Evolutionary conservation across 2,113 vertebrate genomes (phyloP), one percentile per base, ranked within the genome.

Genomic region (Fulica atra): DNA sequence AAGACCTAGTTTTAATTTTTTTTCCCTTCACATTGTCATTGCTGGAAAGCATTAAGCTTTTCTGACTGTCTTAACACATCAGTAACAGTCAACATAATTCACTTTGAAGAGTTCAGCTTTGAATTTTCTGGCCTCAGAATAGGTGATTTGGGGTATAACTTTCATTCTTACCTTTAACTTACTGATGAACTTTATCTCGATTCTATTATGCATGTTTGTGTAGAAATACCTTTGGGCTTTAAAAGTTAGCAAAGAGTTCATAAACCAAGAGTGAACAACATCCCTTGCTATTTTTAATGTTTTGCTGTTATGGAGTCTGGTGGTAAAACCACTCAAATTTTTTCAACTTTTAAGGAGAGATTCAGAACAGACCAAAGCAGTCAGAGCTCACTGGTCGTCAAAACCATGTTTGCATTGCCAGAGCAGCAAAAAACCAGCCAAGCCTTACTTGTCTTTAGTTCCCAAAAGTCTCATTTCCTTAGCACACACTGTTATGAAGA

Each of bases 321-420:
- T 91, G 72, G 64, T n/a, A 94, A 95, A 95, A 91, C 64, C 46
- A 91, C 79, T 92, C 56, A 86, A 66, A 93, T 92, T 91, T 96
- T 97, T 97, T 97, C 86, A 93, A 13, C 95, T 96, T 96, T 96
- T 97, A 97, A 93, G 96, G 95, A 79, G 81, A 87, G 26, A 91
- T 84, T 95, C 57, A 91, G 73, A 95, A 56, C 35, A 89, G 73
- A 79, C 72, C 48, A 81, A 76, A 87, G 53, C 77, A 86, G 59
- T 36, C 54, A 83, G 44, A 81, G n/a, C 29, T 40, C 50, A 59
- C 36, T 88, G 87, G 72, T 77, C 73, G 71, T 81, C 42, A 93
- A 93, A 86, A n/a, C 33, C 46, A 21, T 26, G 31, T n/a, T 70
- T 78, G 7, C 53, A 63, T 91, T 92, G 35, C 48, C 46, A 93